These are phyloP conservation scores for Lomographa bimaculata DNA, from an alignment of 2,888 invertebrate species.

Conservation along the genomic window DNA sequence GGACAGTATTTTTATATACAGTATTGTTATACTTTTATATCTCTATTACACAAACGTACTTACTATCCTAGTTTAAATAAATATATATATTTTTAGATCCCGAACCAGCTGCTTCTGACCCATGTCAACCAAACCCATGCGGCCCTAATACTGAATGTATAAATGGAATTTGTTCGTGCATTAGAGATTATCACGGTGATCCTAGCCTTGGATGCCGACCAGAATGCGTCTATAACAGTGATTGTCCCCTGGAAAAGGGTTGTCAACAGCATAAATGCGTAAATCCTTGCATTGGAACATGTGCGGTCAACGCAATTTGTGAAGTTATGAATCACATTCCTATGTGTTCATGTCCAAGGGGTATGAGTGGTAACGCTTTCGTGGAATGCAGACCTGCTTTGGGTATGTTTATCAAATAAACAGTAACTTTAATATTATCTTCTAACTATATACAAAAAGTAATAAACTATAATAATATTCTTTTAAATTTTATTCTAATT, in stretches of 20 bases:
- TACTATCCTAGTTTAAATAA: no score
- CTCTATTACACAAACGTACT: no score
- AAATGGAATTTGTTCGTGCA: constrained; percentile 84
- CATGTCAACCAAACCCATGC: constrained; percentile 86
- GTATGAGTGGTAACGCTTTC: constrained; percentile 87
- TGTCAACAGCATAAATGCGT: constrained; percentile 87
- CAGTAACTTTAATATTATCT: no score
- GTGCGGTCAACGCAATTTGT: constrained; percentile 88
- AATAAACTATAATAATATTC: no score
- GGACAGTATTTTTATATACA: no score
- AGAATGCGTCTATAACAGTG: constrained; percentile 87
- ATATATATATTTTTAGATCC: constrained; percentile 55
- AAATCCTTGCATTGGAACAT: constrained; percentile 89
- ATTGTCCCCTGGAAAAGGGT: constrained; percentile 86
- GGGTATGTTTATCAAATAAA: constrained; percentile 71
- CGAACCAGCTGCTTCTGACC: constrained; percentile 58
- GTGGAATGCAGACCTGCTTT: constrained; percentile 80
- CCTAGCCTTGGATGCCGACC: constrained; percentile 87
- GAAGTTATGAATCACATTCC: constrained; percentile 89
- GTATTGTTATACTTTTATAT: no score
- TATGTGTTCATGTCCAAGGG: constrained; percentile 87
- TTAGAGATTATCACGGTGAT: constrained; percentile 85
- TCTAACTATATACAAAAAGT: no score
- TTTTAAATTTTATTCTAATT: constrained; percentile 30
- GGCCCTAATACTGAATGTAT: constrained; percentile 85